Base-by-base conservation (phyloP, 2,888 invertebrate genomes). In the Hetaerina titia region DNA sequence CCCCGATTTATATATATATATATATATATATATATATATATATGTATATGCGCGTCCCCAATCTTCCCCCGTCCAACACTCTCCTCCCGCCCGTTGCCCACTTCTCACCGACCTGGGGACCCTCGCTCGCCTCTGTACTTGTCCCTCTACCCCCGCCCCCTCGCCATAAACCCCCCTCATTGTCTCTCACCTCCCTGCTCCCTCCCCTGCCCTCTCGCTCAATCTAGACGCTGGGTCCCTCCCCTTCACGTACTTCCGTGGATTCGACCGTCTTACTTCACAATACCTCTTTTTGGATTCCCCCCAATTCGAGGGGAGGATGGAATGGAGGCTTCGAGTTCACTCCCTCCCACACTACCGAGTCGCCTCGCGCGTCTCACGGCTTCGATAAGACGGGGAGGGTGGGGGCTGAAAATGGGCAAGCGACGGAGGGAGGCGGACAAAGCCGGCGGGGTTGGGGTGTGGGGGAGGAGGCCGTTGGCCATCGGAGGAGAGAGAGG, bases 61-160 rank as follows among this genome's bases (percentile, higher is more conserved):
- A 60, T 90, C 64, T 64, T 64, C 90, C 90, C 90, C 45, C 45
- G 45, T 45, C 45, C 45, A 45, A 4, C 45, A 45, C 45, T 45
- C 45, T 19, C 45, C 45, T 60, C 64, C 31, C 22, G 64, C 31
- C 25, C 92, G 69, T 31, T 69, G 69, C 56, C 92, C 92, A 60
- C 58, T 90, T 90, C 90, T 56, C 92, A 56, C 74, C 90, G 17
- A 60, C 60, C n/a, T 11, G 60, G 25, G 90, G 90, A 57, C 25
- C 60, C 81, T 31, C 45, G 19, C 89, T 45, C 56, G 89, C 89
- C 89, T 57, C 45, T 45, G 1, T 45, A 45, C 31, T 92, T 69
- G 74, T 56, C 92, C 90, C 69, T 58, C 89, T 60, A 19, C 69
- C 45, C 31, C 60, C 45, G 19, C 17, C 64, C 11, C 19, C 0